These are phyloP conservation scores for Alosa sapidissima DNA, from an alignment of 2,797 vertebrate species.

Conservation along the genomic window DNA sequence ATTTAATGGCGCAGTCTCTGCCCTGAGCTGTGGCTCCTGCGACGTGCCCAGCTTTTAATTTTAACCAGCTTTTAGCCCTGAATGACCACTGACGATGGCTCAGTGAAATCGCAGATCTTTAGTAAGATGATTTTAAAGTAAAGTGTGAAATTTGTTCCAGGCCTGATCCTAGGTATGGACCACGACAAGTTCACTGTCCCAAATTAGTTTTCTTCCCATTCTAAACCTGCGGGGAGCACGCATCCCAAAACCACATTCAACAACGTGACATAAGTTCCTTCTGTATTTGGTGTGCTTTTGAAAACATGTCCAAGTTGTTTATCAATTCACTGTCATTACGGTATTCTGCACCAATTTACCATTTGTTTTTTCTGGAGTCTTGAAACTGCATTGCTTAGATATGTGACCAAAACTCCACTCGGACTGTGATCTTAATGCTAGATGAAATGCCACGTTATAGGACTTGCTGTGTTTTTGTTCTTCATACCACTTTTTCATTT, in stretches of 20 bases:
- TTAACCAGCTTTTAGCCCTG: conserved; percentile 25
- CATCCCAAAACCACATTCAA: neutral
- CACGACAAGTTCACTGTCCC: neutral
- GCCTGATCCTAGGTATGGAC: neutral
- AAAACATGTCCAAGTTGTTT: neutral
- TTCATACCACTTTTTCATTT: neutral
- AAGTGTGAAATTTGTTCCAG: neutral
- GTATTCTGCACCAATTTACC: neutral
- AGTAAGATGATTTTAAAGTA: neutral
- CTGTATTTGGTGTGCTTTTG: neutral
- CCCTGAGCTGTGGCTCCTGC: neutral
- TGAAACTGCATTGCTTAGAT: neutral
- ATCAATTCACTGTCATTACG: neutral
- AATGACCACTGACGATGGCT: neutral
- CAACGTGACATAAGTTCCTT: neutral
- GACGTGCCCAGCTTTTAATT: neutral
- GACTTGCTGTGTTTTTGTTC: neutral
- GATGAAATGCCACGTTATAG: neutral
- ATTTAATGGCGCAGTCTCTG: neutral
- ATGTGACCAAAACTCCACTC: neutral
- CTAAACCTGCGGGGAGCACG: neutral
- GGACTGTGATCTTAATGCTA: neutral
- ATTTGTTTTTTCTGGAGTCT: neutral
- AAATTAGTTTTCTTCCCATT: neutral
- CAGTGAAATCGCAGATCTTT: neutral